These are phyloP conservation scores for Gisinianus flammeolus DNA, from an alignment of 2,888 invertebrate genomes.

Conservation along the genomic window DNA sequence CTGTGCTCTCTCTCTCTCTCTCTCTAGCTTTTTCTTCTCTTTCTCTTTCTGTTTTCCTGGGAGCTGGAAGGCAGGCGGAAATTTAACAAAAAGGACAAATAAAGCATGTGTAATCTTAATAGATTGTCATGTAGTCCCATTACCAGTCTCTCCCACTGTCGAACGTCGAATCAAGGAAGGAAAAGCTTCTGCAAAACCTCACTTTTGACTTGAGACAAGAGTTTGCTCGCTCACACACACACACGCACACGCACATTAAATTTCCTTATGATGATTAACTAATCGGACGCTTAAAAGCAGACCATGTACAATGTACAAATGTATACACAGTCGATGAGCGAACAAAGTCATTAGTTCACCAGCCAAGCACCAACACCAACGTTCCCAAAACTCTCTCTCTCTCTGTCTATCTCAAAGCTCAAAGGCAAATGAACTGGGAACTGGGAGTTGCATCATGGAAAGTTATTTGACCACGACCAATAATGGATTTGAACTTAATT, in stretches of 20 bases:
- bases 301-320: background rate
- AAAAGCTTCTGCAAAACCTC: background rate
- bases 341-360: slow-evolving; percentile 1
- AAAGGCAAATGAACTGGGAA: too few relatives aligned
- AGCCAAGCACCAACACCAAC: background rate
- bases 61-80: background rate
- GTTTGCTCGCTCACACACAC: background rate
- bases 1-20: background rate
- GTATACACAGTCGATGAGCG: background rate
- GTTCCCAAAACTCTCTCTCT: background rate
- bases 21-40: too few relatives aligned
- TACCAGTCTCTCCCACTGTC: background rate
- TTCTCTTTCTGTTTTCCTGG: background rate
- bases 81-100: too few relatives aligned
- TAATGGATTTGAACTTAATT: too few relatives aligned
- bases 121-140: background rate
- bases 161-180: background rate
- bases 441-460: background rate
- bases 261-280: slow-evolving; percentile 5
- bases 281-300: background rate
- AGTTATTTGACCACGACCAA: too few relatives aligned
- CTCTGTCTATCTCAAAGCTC: too few relatives aligned
- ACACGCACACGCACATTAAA: background rate
- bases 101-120: slow-evolving; percentile 5
- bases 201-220: background rate